phyloP scores from a whole-genome alignment of 2,797 vertebrate species.

The Phyllotis vaccarum region DNA sequence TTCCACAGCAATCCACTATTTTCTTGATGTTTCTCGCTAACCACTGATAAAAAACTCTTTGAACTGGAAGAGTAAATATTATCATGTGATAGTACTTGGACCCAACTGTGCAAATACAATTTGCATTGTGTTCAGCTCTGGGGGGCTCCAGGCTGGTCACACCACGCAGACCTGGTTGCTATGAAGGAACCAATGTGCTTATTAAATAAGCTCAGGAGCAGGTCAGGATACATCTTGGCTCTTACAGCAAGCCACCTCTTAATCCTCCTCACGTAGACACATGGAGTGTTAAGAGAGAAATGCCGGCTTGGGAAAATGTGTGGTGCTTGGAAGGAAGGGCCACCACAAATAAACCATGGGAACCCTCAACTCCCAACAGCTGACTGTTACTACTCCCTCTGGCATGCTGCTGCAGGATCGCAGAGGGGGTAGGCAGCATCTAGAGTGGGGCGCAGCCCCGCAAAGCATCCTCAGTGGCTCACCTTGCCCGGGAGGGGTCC shows the following conservation, averaged over 20 bases:
- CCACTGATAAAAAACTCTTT: conserved; percentile 86
- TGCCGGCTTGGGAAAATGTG: not conserved
- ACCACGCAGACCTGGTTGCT: conserved; percentile 77
- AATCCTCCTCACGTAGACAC: not conserved
- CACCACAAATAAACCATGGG: not conserved
- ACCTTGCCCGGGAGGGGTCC: conserved; percentile 95
- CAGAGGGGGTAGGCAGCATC: not conserved
- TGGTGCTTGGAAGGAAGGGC: not conserved
- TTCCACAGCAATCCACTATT: conserved; percentile 67
- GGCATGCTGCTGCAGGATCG: not conserved
- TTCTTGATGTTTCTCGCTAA: conserved; percentile 80
- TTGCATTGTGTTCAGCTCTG: conserved; percentile 80
- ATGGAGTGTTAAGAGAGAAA: not conserved
- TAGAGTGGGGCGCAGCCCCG: not conserved
- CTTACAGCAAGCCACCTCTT: not conserved
- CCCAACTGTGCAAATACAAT: conserved; percentile 83
- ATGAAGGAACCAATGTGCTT: conserved; percentile 72
- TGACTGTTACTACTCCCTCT: not conserved
- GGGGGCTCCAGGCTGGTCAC: conserved; percentile 66
- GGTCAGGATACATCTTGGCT: conserved; percentile 20
- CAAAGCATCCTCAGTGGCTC: conserved; percentile 73
- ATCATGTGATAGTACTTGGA: conserved; percentile 86
- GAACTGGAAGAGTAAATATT: conserved; percentile 90
- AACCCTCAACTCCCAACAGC: not conserved
- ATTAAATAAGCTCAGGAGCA: conserved; percentile 53